A percentile compares a stretch with the other conserved stretches of the same genome.
These are phyloP conservation scores for Otolemur garnettii DNA, from an alignment of 2,113 vertebrate genomes.

Conservation along the genomic window DNA sequence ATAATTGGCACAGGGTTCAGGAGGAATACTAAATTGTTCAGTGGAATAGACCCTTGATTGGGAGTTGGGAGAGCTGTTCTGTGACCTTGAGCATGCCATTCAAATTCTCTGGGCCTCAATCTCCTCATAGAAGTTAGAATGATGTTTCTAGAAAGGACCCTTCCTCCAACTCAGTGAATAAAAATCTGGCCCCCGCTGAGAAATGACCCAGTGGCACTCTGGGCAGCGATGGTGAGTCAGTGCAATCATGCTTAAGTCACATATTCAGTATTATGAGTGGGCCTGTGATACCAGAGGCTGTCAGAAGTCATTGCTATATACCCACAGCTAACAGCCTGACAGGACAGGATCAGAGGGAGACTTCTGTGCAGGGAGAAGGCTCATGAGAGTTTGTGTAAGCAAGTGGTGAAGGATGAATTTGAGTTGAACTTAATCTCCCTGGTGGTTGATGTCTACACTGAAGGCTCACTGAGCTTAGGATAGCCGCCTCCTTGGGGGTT, in stretches of 20 bases:
- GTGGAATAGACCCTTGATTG: neutral
- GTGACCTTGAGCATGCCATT: neutral
- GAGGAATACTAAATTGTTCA: neutral
- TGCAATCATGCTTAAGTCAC: constrained; percentile 45
- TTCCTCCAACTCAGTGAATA: neutral
- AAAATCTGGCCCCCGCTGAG: neutral
- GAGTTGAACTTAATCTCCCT: neutral
- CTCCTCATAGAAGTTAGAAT: neutral
- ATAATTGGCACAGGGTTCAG: neutral
- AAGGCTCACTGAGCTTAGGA: neutral
- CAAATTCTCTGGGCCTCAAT: neutral
- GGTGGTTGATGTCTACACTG: neutral
- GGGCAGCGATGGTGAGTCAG: neutral
- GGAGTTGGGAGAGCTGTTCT: neutral
- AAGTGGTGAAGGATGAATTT: neutral
- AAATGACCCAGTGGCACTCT: neutral
- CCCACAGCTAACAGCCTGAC: neutral
- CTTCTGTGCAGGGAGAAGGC: neutral
- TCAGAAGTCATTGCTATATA: constrained; percentile 58
- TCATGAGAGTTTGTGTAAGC: neutral
- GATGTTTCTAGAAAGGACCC: neutral
- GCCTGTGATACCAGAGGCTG: constrained; percentile 50
- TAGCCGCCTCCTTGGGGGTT: neutral
- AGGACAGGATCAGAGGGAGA: neutral
- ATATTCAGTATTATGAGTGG: constrained; percentile 53